Conservation (phyloP, 2,113 vertebrate species). For the Nothocercus nigrocapillus region DNA sequence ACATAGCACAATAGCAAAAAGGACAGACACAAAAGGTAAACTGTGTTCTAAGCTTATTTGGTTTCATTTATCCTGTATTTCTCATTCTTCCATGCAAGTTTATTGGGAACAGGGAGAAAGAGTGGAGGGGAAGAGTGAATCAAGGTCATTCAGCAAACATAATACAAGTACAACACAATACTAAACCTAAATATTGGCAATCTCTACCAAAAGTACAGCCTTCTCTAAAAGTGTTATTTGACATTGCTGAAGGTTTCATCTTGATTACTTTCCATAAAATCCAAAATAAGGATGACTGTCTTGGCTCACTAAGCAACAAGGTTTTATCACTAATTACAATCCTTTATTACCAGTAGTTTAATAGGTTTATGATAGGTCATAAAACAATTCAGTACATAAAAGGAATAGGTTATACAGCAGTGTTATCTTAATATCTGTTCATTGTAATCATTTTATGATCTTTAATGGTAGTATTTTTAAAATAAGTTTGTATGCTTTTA, state of each 20-base stretch:
- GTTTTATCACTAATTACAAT: slow-evolving; percentile 94
- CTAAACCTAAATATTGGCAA: background rate
- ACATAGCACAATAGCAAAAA: slow-evolving; percentile 4
- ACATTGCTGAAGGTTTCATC: slow-evolving; percentile 86
- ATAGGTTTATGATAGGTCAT: slow-evolving; percentile 92
- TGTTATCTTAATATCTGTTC: slow-evolving; percentile 91
- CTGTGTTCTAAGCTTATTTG: background rate
- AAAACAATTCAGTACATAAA: slow-evolving; percentile 91
- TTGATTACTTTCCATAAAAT: slow-evolving; percentile 85
- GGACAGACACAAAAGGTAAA: background rate
- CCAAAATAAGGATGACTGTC: slow-evolving; percentile 86
- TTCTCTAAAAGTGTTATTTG: slow-evolving; percentile 68
- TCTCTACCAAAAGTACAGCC: slow-evolving; percentile 8
- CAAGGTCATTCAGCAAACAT: background rate
- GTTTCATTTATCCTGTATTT: background rate
- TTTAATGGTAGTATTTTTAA: slow-evolving; percentile 74
- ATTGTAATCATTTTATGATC: slow-evolving; percentile 89
- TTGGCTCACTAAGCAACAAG: slow-evolving; percentile 92
- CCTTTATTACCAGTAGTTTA: slow-evolving; percentile 93
- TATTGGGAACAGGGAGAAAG: background rate
- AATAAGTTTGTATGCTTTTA: slow-evolving; percentile 75
- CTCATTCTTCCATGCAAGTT: background rate
- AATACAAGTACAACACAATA: background rate
- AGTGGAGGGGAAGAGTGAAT: background rate
- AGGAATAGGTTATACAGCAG: slow-evolving; percentile 85